These are phyloP conservation scores for Altica lythri DNA, from an alignment of 2,888 invertebrate genomes.

Conservation along the genomic window DNA sequence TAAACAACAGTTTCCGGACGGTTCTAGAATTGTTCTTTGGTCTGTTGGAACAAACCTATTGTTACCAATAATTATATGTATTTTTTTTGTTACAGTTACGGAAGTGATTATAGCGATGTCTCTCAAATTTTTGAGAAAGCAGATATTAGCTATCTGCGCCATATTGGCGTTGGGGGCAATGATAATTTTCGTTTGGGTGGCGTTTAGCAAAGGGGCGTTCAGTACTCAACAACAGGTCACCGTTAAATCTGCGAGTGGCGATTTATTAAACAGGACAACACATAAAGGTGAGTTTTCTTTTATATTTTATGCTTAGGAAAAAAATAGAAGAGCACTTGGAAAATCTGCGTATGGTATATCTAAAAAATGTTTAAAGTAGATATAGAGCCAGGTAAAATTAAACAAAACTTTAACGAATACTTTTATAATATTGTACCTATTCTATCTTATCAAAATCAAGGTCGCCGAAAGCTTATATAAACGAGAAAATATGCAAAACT, in stretches of 20 bases:
- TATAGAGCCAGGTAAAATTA: too few species aligned
- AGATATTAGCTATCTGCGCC: slow-evolving; percentile 46
- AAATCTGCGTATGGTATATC: too few species aligned
- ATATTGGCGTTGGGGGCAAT: slow-evolving; percentile 49
- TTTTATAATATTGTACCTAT: too few species aligned
- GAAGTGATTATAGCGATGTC: slow-evolving; percentile 15
- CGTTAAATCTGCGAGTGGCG: slow-evolving; percentile 15
- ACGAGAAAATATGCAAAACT: too few species aligned
- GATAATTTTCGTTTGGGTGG: slow-evolving; percentile 52
- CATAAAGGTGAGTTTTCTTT: slow-evolving; percentile 28
- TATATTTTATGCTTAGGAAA: neutral
- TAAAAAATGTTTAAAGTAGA: too few species aligned
- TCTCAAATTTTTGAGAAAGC: slow-evolving; percentile 30
- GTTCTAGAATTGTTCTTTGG: too few species aligned
- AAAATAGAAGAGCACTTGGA: too few species aligned
- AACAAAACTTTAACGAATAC: too few species aligned
- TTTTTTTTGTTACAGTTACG: slow-evolving; percentile 21
- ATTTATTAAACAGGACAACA: slow-evolving; percentile 17
- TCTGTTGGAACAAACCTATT: too few species aligned
- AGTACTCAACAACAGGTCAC: slow-evolving; percentile 28
- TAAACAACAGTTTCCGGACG: too few species aligned
- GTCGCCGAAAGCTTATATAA: too few species aligned
- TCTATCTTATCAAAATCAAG: too few species aligned
- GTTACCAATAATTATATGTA: neutral
- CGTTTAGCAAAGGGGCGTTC: slow-evolving; percentile 50